Evolutionary conservation across 2,888 invertebrate species (phyloP).

Genomic region (Parnassius mnemosyne): DNA sequence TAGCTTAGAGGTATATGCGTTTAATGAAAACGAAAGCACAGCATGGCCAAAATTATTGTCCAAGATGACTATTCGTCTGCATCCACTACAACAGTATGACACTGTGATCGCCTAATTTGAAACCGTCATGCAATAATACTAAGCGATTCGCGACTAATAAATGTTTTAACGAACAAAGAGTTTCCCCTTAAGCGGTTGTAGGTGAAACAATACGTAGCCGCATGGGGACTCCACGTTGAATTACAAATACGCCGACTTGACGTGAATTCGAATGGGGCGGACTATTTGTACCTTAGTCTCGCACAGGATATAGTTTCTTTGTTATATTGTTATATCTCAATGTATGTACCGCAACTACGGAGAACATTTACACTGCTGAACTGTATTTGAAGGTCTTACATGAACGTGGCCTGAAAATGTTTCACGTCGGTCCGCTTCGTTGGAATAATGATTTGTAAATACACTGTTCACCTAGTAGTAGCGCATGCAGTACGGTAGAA

Average conservation of each 20-base stretch:
- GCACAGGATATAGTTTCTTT: slow-evolving; percentile 49
- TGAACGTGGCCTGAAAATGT: slow-evolving; percentile 30
- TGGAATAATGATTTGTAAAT: slow-evolving; percentile 26
- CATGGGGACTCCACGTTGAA: slow-evolving; percentile 67
- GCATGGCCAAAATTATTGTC: not conserved
- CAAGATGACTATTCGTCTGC: slow-evolving; percentile 7
- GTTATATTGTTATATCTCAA: slow-evolving; percentile 43
- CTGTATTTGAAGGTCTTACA: slow-evolving; percentile 28
- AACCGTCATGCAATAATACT: slow-evolving; percentile 39
- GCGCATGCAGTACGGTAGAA: slow-evolving; percentile 20
- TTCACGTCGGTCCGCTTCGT: slow-evolving; percentile 15
- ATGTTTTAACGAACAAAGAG: slow-evolving; percentile 46
- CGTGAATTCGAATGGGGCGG: slow-evolving; percentile 72
- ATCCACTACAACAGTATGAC: slow-evolving; percentile 11
- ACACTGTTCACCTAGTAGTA: slow-evolving; percentile 17
- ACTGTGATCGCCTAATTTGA: slow-evolving; percentile 31
- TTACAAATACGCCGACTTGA: slow-evolving; percentile 75
- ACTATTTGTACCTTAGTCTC: slow-evolving; percentile 46
- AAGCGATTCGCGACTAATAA: slow-evolving; percentile 43
- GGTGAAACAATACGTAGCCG: slow-evolving; percentile 73
- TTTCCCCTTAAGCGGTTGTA: slow-evolving; percentile 48
- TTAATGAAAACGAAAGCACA: slow-evolving; percentile 2
- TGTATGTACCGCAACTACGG: slow-evolving; percentile 33
- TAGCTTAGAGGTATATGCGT: slow-evolving; percentile 1
- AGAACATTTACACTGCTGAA: slow-evolving; percentile 30